Conservation (phyloP, 1,140 invertebrate genomes). For the Cydia splendana region DNA sequence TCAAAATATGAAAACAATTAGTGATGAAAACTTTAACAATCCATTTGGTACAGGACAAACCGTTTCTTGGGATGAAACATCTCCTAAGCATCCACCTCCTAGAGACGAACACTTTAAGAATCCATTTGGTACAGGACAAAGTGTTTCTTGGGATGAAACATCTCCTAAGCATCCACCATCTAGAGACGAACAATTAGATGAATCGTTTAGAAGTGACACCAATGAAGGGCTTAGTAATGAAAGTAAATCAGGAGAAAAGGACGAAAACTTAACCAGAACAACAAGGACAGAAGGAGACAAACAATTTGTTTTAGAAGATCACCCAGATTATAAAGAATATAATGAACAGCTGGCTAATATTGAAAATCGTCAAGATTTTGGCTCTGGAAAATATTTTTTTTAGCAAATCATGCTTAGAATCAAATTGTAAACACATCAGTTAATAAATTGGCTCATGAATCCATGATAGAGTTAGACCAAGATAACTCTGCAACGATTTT, state of each 20-base stretch:
- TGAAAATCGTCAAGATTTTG: not conserved
- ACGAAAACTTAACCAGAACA: not conserved
- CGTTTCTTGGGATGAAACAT: not conserved
- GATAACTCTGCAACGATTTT: no score
- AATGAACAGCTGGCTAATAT: slow-evolving; percentile 36
- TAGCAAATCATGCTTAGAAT: no score
- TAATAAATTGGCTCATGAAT: no score
- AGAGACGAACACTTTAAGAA: not conserved
- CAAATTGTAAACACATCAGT: no score
- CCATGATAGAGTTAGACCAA: no score
- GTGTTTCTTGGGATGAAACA: not conserved
- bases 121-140: not conserved
- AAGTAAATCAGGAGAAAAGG: not conserved
- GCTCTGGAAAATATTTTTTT: not conserved
- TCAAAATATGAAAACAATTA: not conserved
- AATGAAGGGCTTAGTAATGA: not conserved
- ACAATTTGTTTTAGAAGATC: slow-evolving; percentile 34
- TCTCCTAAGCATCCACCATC: not conserved
- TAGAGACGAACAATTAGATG: no score
- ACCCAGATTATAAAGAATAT: slow-evolving; percentile 43
- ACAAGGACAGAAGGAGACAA: slow-evolving; percentile 41
- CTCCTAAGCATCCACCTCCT: not conserved
- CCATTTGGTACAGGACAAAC: not conserved
- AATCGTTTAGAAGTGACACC: not conserved
- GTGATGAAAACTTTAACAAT: not conserved